Evolutionary conservation across 92 coral and sea anemone genomes (phyloP), one percentile per base, ranked within the genome.

Genomic region (Ricordea florida): DNA sequence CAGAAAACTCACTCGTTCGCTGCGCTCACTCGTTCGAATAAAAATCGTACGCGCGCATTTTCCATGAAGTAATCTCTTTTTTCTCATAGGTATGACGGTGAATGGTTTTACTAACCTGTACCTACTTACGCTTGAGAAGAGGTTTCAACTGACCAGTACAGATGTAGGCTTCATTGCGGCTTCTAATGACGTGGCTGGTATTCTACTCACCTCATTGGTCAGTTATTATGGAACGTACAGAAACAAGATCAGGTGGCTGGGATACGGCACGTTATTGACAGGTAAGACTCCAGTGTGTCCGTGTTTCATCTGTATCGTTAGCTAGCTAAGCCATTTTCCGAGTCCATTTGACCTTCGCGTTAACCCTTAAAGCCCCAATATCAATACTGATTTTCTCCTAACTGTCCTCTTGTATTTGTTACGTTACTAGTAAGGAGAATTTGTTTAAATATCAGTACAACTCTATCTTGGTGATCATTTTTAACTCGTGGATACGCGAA

Each of bases 171-270:
- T 90, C 33, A 72, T 93, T 28, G 85, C 91, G 5, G 84, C 93
- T 21, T 82, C 92, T 65, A 79, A 85, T 76, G 93, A 93, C 22
- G 46, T 86, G 4, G 82, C 98, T 1, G 85, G 74, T 2, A 63
- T 93, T 16, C 31, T 93, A 6, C 16, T 93, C 7, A 85, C 90
- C 1, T 51, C 80, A 38, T 78, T 93, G 22, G 92, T 93, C 52
- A 93, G 98, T 55, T 93, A 82, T 58, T 93, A 82, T 31, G 98
- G 98, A 3, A 63, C 90, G 6, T 89, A 86, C 35, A 93, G 93
- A 1, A 86, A 90, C 79, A 90, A 93, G 53, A 72, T 83, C 14
- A 88, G 55, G 30, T 93, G 96, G 98, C 85, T 93, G 1, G 98
- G 98, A 14, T 85, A 61, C 62, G 94, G 94, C 5, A 71, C 84